Evolutionary conservation across 1,140 invertebrate species (phyloP).

Genomic region (Meloidogyne chitwoodi): DNA sequence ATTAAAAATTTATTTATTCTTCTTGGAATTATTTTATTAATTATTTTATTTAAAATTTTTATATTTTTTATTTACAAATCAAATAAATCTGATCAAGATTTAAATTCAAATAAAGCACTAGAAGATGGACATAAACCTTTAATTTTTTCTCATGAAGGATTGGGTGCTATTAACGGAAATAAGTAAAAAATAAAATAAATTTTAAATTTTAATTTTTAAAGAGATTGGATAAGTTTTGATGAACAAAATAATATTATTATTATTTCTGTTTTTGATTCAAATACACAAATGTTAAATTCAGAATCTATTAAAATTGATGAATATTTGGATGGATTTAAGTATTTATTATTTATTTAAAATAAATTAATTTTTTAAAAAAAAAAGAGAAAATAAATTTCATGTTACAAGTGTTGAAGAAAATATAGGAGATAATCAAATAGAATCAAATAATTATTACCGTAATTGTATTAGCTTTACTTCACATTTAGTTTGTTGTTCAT

Average conservation of each 20-base stretch:
- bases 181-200: background rate
- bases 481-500: constrained; percentile 14
- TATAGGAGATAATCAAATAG: background rate
- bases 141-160: background rate
- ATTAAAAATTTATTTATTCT: constrained; percentile 1
- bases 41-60: constrained; percentile 1
- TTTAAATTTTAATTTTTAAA: background rate
- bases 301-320: constrained; percentile 1
- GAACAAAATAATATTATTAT: background rate
- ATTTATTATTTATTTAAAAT: background rate
- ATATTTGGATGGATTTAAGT: constrained; percentile 7
- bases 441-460: background rate
- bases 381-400: background rate
- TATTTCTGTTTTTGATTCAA: constrained; percentile 5
- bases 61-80: background rate
- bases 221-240: constrained; percentile 20
- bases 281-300: background rate
- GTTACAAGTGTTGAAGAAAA: background rate
- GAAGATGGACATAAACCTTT: constrained; percentile 7
- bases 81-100: constrained; percentile 1
- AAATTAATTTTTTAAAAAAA: background rate
- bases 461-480: background rate
- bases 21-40: background rate
- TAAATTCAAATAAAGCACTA: background rate
- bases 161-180: constrained; percentile 4